Evolutionary conservation across 2,113 vertebrate species (phyloP).

Genomic region (Marcusenius ussheri): DNA sequence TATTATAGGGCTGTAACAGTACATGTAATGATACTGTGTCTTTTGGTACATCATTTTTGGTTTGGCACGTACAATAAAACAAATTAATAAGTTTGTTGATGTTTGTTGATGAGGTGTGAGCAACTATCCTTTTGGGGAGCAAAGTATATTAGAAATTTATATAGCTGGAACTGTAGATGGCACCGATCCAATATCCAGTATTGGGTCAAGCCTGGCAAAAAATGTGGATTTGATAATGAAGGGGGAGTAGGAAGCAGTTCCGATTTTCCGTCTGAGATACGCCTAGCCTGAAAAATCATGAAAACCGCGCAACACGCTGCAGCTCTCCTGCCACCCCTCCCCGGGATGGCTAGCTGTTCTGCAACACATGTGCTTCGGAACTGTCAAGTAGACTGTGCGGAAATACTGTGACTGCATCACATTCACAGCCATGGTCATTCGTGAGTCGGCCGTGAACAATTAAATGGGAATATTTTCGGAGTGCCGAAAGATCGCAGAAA

Average conservation of each 20-base stretch:
- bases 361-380: neutral
- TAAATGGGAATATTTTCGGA: neutral
- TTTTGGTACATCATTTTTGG: neutral
- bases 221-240: neutral
- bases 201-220: neutral
- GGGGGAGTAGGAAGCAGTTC: neutral
- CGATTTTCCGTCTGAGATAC: neutral
- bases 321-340: neutral
- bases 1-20: neutral
- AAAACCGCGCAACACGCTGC: neutral
- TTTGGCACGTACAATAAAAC: neutral
- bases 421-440: neutral
- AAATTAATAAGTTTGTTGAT: neutral
- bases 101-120: neutral
- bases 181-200: neutral
- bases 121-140: neutral
- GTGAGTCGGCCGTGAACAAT: neutral
- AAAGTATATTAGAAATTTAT: neutral
- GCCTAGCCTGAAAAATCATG: neutral
- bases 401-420: neutral
- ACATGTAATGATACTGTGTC: neutral
- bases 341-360: neutral
- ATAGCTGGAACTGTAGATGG: neutral
- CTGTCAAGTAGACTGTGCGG: neutral
- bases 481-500: neutral